phyloP scores from a whole-genome alignment of 2,113 vertebrate genomes.

The Carassius carassius region DNA sequence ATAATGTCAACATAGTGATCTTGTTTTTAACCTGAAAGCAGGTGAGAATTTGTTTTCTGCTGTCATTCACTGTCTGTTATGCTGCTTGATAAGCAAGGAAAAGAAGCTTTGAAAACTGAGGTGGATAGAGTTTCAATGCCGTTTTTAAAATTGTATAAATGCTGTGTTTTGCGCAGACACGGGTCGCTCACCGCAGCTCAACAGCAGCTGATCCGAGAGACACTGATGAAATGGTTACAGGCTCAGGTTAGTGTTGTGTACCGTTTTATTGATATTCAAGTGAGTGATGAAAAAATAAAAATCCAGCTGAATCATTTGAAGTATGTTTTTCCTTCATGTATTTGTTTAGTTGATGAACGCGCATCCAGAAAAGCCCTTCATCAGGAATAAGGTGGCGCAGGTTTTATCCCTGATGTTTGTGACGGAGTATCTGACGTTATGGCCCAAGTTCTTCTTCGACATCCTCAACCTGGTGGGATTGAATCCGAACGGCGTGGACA shows the following conservation, averaged over 20 bases:
- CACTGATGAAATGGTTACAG: slow-evolving; percentile 96
- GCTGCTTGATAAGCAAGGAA: too few relatives aligned
- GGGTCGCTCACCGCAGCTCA: slow-evolving; percentile 83
- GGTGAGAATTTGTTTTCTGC: too few relatives aligned
- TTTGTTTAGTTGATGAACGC: slow-evolving; percentile 83
- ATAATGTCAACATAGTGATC: background rate
- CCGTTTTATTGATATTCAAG: background rate
- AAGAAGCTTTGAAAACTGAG: too few relatives aligned
- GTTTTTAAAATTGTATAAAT: background rate
- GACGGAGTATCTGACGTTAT: slow-evolving; percentile 92
- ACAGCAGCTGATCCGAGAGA: slow-evolving; percentile 94
- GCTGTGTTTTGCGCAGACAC: slow-evolving; percentile 79
- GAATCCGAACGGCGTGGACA: slow-evolving; percentile 90
- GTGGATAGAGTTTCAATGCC: background rate
- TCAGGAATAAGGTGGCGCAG: slow-evolving; percentile 97
- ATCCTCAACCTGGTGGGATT: slow-evolving; percentile 90
- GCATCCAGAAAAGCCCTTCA: slow-evolving; percentile 93
- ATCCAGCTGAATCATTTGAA: background rate
- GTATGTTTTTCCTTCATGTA: background rate
- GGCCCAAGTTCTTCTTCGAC: slow-evolving; percentile 99
- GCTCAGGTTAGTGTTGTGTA: slow-evolving; percentile 79
- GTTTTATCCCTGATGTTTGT: slow-evolving; percentile 95
- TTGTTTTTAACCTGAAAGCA: background rate
- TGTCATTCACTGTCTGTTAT: background rate
- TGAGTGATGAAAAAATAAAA: background rate